Base-by-base conservation (phyloP, 2,888 invertebrate genomes). In the Heterodera filipjevi region DNA sequence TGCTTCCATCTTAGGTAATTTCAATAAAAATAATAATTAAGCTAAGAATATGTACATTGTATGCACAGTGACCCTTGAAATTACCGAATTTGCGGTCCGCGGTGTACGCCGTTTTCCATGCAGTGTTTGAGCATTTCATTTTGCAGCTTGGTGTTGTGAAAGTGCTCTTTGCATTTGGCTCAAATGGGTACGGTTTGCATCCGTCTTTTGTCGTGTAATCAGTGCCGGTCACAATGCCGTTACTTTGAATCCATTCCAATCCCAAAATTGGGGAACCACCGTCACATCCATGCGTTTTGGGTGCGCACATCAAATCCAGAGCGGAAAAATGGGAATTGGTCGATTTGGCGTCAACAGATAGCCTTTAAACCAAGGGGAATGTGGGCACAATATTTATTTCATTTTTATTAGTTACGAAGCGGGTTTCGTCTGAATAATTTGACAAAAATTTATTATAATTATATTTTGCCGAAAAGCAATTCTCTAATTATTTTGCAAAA, bases 141-240 rank as follows among this genome's bases (percentile, higher is more conserved):
- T 19, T 32, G 30, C 75, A 75, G 44, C 33, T 64, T 16, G 75
- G 75, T 2, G 66, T 68, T 16, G 33, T 33, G 33, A 27, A 68
- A 3, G 68, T 10, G 2, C 19, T 68, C 6, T 14, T 14, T 12
- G 32, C 27, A 10, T 22, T 19, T 0, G 95, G 94, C 8, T 92
- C 91, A 82, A 96, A 93, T 87, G 92, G 92, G 89, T 96, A 96
- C 0, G 95, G 95, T 83, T 92, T 92, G 90, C 96, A 96, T 14
- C 95, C 95, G 92, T 91, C n/a, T 46, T 68, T 49, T 16, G n/a
- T 3, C 3, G 77, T 75, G 72, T 77, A 80, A 79, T 92, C 91
- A 1, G 95, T 95, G 53, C 95, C 95, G 72, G 94, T 94, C 0
- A 95, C 95, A 70, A 95, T 90, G 1, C 95, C 95, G 74, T 92